Base-by-base conservation (phyloP, 2,113 vertebrate genomes). In the Ochotona princeps region DNA sequence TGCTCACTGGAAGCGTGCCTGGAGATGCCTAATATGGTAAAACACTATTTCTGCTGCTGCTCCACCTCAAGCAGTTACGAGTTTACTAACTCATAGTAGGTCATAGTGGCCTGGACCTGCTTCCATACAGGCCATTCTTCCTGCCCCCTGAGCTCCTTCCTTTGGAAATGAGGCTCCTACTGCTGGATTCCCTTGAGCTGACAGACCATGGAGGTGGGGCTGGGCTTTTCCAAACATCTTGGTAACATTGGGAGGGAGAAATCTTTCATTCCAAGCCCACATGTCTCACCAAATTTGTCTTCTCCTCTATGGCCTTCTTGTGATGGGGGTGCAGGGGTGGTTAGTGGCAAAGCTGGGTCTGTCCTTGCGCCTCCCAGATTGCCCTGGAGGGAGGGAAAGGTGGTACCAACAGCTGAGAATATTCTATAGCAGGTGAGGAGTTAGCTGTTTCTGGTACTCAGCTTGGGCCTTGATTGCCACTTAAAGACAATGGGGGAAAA, bases 101-200 rank as follows among this genome's bases (percentile, higher is more conserved):
- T 44, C 38, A 44, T 14, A 35, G 80, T 30, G 28, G 30, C 32
- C 28, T 38, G 26, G 17, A 57, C 15, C 47, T 9, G 76, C 25
- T 26, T 54, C 72, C 65, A 61, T 14, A 18, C 0, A 3, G 0
- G 2, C 5, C 49, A 8, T 44, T 70, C 15, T 4, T 49, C 21
- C 6, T 15, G 13, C 0, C 1, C 14, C 21, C 66, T 12, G 32
- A 51, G 18, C 32, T 74, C 47, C 57, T 85, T 61, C 67, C 2
- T 2, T 4, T 51, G 49, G 23, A 76, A 76, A 10, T 25, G 18
- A 14, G 44, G 28, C 26, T 12, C 47, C 10, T 80, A 26, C 14
- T 23, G 80, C 23, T 60, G 63, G 10, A 28, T 12, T 12, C 89
- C 30, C 51, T 0, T 3, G 26, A 60, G 51, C 51, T 28, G 35